Evolutionary conservation across 2,888 invertebrate genomes (phyloP).

Genomic region (Meganola albula): DNA sequence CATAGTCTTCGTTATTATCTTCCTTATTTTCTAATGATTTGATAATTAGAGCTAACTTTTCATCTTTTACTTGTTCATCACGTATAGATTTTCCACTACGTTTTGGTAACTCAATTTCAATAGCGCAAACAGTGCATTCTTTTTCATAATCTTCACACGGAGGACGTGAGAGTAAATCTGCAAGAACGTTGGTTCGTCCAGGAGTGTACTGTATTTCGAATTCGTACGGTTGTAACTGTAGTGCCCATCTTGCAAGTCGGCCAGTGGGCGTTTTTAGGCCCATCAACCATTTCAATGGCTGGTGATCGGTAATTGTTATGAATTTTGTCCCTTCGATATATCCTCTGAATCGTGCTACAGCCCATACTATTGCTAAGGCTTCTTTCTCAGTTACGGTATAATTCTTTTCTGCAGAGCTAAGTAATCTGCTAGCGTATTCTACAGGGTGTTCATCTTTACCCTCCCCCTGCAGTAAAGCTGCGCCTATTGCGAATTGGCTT

Average conservation of each 20-base stretch:
- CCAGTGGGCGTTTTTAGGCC: constrained; percentile 40
- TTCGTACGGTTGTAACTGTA: too few species aligned
- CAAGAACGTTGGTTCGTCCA: constrained; percentile 41
- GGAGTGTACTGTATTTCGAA: constrained; percentile 40
- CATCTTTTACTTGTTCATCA: background rate
- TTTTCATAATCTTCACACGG: background rate
- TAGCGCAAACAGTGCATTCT: constrained; percentile 8
- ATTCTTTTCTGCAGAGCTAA: constrained; percentile 28
- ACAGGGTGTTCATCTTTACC: constrained; percentile 9
- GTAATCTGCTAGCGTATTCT: constrained; percentile 25
- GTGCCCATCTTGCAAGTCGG: constrained; percentile 51
- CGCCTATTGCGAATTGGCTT: constrained; percentile 12
- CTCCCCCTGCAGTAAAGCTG: constrained; percentile 15
- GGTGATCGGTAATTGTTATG: constrained; percentile 48
- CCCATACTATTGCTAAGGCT: constrained; percentile 20
- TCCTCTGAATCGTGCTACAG: constrained; percentile 23
- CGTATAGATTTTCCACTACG: background rate
- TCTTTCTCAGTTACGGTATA: constrained; percentile 35
- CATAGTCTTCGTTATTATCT: background rate
- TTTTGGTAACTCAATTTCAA: background rate
- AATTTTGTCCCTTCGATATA: constrained; percentile 35
- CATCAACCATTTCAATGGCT: constrained; percentile 49
- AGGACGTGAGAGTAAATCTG: constrained; percentile 28
- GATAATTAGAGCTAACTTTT: constrained; percentile 3
- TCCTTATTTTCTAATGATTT: background rate